These are phyloP conservation scores for Odontomyia ornata DNA, from an alignment of 2,888 invertebrate genomes.

Conservation along the genomic window DNA sequence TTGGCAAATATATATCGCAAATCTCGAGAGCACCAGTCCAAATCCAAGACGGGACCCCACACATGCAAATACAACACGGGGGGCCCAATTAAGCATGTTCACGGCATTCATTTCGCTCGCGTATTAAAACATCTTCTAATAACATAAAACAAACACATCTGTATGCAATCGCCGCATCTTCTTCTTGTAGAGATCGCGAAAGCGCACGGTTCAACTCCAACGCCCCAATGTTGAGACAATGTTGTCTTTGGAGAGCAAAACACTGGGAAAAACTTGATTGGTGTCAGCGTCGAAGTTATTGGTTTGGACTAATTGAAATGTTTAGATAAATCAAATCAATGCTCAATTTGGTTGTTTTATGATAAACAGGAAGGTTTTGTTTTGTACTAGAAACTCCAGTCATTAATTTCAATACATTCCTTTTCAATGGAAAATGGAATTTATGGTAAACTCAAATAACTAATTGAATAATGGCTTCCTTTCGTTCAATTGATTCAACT, in stretches of 20 bases:
- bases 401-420: no score
- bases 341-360: no score
- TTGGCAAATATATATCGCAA: no score
- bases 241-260: background rate
- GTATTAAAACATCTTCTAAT: constrained; percentile 50
- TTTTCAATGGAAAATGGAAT: no score
- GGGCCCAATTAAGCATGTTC: constrained; percentile 57
- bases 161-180: constrained; percentile 15
- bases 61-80: constrained; percentile 56
- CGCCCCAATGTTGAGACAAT: constrained; percentile 2
- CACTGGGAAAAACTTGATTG: background rate
- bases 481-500: no score
- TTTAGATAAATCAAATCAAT: background rate
- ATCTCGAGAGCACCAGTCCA: no score
- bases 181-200: constrained; percentile 13
- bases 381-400: no score
- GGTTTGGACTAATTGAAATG: background rate
- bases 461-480: no score
- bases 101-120: constrained; percentile 53
- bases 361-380: no score
- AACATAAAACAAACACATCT: constrained; percentile 46
- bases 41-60: constrained; percentile 52
- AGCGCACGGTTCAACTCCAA: background rate
- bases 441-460: no score
- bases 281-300: background rate